Percentiles rank a stretch among this genome's conserved stretches.
Conservation (phyloP, 2,113 vertebrate species). For the Puffinus mauretanicus region DNA sequence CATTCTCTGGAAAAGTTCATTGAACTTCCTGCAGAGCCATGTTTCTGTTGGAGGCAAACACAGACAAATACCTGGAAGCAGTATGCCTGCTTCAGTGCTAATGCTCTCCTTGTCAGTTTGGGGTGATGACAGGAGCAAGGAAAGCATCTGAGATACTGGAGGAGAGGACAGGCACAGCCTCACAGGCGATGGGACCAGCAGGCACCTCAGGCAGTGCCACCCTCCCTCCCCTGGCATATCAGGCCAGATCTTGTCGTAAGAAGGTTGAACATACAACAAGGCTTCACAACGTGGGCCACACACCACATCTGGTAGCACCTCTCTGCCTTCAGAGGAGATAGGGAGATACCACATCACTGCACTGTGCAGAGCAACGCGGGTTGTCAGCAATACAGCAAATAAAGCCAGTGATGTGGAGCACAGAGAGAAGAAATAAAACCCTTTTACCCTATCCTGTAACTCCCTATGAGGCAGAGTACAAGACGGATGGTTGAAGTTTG, state of each 20-base stretch:
- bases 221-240: neutral
- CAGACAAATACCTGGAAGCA: neutral
- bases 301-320: neutral
- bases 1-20: neutral
- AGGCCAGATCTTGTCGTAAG: too few species aligned
- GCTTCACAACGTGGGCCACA: neutral
- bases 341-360: neutral
- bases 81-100: neutral
- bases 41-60: neutral
- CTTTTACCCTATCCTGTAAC: neutral
- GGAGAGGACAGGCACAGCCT: neutral
- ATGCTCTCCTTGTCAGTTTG: neutral
- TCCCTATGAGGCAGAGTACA: rapidly evolving
- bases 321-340: neutral
- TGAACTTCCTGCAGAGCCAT: neutral
- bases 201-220: neutral
- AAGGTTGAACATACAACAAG: neutral
- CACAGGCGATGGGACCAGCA: neutral
- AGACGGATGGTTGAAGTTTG: neutral
- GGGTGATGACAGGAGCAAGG: neutral
- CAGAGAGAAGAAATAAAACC: neutral
- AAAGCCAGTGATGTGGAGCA: neutral
- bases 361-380: rapidly evolving
- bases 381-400: neutral
- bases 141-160: neutral